These are phyloP conservation scores for Tetrao urogallus DNA, from an alignment of 2,113 vertebrate genomes.

Conservation along the genomic window DNA sequence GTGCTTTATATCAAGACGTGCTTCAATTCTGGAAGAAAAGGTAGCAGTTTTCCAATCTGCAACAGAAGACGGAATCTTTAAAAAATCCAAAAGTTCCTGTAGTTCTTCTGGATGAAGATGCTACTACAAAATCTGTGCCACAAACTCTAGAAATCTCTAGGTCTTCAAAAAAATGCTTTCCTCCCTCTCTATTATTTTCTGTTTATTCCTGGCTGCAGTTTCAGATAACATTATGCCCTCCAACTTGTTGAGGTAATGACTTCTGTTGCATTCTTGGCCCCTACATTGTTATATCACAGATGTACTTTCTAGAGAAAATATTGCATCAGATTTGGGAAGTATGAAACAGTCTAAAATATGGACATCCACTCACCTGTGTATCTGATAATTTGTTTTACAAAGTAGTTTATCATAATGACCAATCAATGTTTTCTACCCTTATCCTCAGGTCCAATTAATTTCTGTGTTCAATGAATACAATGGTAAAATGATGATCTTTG, in stretches of 20 bases:
- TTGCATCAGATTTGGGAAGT: background rate
- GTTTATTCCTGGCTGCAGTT: background rate
- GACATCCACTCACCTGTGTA: background rate
- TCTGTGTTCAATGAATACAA: background rate
- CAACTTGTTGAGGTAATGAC: background rate
- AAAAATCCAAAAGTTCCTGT: background rate
- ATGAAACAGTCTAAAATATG: accelerated
- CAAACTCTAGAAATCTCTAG: background rate
- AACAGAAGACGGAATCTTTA: background rate
- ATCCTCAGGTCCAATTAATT: background rate
- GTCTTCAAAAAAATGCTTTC: background rate
- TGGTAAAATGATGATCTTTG: background rate
- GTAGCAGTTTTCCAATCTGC: background rate
- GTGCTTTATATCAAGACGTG: background rate
- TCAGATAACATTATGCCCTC: background rate
- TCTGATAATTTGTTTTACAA: background rate
- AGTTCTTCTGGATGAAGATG: background rate
- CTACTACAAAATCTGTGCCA: background rate
- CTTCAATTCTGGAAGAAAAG: background rate
- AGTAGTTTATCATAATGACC: background rate
- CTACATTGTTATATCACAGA: background rate
- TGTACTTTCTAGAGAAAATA: background rate
- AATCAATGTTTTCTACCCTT: background rate
- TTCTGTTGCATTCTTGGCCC: background rate
- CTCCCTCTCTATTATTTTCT: background rate